These are phyloP conservation scores for Malurus leucopterus DNA, from an alignment of 2,797 vertebrate species.

Conservation along the genomic window DNA sequence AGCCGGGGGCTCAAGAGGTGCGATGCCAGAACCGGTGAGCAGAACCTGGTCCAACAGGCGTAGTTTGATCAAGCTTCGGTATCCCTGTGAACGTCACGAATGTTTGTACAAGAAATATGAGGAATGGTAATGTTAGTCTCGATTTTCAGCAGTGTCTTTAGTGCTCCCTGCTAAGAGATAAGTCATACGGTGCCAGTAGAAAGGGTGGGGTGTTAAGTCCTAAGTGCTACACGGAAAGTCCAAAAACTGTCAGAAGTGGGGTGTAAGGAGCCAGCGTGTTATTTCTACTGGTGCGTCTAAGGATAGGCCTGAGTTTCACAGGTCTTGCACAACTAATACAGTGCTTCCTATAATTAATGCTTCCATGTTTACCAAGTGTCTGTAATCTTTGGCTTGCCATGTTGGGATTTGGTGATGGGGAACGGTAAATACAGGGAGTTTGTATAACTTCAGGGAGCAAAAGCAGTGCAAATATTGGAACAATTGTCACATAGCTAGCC, in stretches of 20 bases:
- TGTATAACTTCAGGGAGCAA: neutral
- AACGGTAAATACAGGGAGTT: neutral
- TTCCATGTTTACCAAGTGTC: neutral
- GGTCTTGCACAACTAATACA: neutral
- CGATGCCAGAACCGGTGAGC: fast-evolving
- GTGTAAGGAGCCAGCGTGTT: neutral
- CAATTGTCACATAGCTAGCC: fast-evolving
- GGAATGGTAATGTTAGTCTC: neutral
- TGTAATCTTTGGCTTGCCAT: neutral
- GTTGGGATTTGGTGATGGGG: neutral
- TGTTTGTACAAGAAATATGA: neutral
- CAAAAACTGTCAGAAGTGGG: neutral
- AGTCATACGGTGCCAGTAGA: neutral
- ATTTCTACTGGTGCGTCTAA: neutral
- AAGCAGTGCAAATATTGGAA: fast-evolving
- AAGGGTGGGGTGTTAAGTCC: neutral
- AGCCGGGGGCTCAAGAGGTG: neutral
- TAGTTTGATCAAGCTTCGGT: fast-evolving
- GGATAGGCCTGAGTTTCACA: neutral
- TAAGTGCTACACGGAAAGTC: neutral
- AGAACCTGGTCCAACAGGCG: fast-evolving
- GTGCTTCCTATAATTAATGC: neutral
- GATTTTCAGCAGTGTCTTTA: neutral
- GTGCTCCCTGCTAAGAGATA: fast-evolving
- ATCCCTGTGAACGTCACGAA: neutral